These are phyloP conservation scores for Amazona finschi DNA, from an alignment of 2,797 vertebrate genomes.

Conservation along the genomic window DNA sequence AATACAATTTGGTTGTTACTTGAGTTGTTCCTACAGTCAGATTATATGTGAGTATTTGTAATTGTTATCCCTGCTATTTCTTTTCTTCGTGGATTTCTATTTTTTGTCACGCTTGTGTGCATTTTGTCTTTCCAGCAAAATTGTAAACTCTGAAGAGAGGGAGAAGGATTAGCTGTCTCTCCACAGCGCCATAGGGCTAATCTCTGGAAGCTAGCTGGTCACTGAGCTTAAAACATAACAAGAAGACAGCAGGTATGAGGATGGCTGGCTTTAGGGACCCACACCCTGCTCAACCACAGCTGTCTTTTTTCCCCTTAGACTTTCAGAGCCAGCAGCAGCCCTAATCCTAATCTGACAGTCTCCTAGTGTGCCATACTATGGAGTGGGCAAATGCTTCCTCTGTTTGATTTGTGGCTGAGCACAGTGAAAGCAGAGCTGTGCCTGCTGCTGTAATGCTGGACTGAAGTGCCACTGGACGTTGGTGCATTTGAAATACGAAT, in stretches of 20 bases:
- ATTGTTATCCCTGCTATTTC: background rate
- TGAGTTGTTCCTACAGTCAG: background rate
- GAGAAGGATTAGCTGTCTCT: background rate
- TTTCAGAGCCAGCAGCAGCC: background rate
- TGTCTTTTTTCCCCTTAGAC: background rate
- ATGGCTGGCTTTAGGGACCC: background rate
- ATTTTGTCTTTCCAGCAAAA: background rate
- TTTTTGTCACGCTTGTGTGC: background rate
- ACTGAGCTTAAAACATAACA: accelerated
- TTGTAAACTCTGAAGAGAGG: background rate
- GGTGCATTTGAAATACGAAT: background rate
- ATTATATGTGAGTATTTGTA: background rate
- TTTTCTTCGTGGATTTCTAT: background rate
- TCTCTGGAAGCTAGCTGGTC: background rate
- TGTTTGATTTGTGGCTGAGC: background rate
- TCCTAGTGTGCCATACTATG: background rate
- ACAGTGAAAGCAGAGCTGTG: background rate
- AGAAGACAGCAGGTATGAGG: background rate
- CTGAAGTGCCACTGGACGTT: background rate
- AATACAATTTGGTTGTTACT: background rate
- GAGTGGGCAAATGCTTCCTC: accelerated
- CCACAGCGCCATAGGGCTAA: accelerated
- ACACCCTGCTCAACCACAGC: background rate
- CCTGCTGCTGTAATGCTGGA: background rate
- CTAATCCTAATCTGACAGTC: background rate